Percentiles rank a stretch among this genome's conserved stretches.
Evolutionary conservation across 2,888 invertebrate species (phyloP).

Genomic region (Cordilura impudica): DNA sequence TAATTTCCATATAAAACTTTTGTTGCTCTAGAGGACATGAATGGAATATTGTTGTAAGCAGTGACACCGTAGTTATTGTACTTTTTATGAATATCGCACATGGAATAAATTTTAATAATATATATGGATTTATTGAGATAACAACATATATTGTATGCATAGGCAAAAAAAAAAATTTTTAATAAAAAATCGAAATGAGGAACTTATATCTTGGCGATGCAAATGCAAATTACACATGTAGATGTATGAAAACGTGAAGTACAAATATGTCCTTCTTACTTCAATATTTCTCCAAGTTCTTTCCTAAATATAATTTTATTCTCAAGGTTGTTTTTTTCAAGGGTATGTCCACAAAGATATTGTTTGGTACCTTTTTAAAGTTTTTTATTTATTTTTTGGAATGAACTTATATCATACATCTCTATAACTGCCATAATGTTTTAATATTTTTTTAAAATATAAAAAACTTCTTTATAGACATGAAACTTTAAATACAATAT

Average conservation of each 20-base stretch:
- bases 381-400: neutral
- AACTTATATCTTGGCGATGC: too few species aligned
- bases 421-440: constrained; percentile 45
- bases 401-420: constrained; percentile 12
- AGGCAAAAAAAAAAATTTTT: too few species aligned
- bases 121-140: too few species aligned
- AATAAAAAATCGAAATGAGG: too few species aligned
- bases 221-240: neutral
- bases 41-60: neutral
- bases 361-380: constrained; percentile 13
- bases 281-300: neutral
- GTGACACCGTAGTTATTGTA: neutral
- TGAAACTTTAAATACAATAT: too few species aligned
- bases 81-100: too few species aligned
- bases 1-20: neutral
- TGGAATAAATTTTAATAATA: too few species aligned
- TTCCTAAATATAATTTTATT: neutral
- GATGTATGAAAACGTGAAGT: too few species aligned
- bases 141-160: too few species aligned
- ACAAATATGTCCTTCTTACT: too few species aligned
- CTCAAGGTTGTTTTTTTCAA: constrained; percentile 36
- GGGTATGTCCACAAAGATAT: neutral
- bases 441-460: neutral
- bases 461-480: too few species aligned
- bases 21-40: neutral